Evolutionary conservation across 2,888 invertebrate genomes (phyloP).

Genomic region (Oligia latruncula): DNA sequence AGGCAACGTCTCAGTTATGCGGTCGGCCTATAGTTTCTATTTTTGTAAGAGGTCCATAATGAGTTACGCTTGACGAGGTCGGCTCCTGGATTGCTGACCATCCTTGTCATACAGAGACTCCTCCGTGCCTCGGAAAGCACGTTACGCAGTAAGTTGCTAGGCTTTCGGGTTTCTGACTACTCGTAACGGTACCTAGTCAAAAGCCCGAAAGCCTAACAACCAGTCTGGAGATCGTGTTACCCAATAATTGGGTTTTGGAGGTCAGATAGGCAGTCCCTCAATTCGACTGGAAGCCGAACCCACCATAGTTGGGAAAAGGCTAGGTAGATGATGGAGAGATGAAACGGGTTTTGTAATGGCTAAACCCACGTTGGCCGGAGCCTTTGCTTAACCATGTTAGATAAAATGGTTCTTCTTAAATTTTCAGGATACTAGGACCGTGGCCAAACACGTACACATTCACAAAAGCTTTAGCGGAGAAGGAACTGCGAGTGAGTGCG

Average conservation of each 20-base stretch:
- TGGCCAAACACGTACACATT: constrained; percentile 97
- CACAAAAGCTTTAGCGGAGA: constrained; percentile 96
- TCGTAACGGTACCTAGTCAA: neutral
- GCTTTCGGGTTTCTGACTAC: too few relatives aligned
- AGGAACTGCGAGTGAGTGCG: constrained; percentile 90
- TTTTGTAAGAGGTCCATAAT: too few relatives aligned
- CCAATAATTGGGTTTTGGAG: neutral
- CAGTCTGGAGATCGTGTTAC: neutral
- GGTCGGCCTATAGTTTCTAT: too few relatives aligned
- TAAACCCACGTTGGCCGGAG: neutral
- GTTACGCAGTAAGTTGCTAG: too few relatives aligned
- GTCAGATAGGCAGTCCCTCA: neutral
- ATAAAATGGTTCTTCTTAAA: neutral
- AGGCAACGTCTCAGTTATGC: too few relatives aligned
- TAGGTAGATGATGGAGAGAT: neutral
- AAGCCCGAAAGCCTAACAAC: neutral
- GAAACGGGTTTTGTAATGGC: neutral
- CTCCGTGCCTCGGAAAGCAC: neutral
- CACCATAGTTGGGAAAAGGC: neutral
- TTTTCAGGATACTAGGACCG: constrained; percentile 89
- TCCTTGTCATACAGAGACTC: neutral
- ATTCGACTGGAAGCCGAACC: neutral
- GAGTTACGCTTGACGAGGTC: too few relatives aligned
- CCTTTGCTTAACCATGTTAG: neutral
- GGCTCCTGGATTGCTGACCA: neutral